Conservation (phyloP, 2,797 vertebrate species). For the Brotula barbata region DNA sequence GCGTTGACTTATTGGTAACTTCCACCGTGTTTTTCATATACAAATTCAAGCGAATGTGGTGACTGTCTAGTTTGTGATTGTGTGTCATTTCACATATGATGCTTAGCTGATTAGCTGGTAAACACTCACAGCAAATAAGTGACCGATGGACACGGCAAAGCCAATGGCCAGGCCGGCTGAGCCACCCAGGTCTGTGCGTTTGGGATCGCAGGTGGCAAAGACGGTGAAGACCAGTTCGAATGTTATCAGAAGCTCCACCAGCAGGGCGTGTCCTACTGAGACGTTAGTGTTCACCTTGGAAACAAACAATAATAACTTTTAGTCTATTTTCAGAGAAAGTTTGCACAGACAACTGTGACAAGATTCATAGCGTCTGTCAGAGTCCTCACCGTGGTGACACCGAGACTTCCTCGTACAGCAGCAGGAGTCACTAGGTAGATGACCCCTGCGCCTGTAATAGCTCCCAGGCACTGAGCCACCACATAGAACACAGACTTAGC, state of each 20-base stretch:
- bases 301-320: no score
- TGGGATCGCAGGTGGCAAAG: constrained; percentile 94
- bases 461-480: constrained; percentile 90
- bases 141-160: constrained; percentile 91
- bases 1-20: constrained; percentile 4
- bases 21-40: constrained; percentile 10
- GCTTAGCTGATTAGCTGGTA: neutral
- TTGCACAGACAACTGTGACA: neutral
- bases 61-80: no score
- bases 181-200: constrained; percentile 88
- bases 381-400: constrained; percentile 85
- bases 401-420: constrained; percentile 81
- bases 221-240: constrained; percentile 95
- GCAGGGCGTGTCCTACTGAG: constrained; percentile 86
- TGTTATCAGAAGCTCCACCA: constrained; percentile 94
- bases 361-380: neutral
- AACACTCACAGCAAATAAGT: constrained; percentile 93
- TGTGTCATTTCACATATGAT: constrained; percentile 2
- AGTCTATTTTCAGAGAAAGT: neutral
- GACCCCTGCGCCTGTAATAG: constrained; percentile 86
- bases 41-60: no score
- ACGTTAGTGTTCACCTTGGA: constrained; percentile 85
- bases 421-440: constrained; percentile 89
- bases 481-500: constrained; percentile 93
- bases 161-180: constrained; percentile 91